Conservation (phyloP, 2,797 vertebrate species). For the Champsocephalus esox region DNA sequence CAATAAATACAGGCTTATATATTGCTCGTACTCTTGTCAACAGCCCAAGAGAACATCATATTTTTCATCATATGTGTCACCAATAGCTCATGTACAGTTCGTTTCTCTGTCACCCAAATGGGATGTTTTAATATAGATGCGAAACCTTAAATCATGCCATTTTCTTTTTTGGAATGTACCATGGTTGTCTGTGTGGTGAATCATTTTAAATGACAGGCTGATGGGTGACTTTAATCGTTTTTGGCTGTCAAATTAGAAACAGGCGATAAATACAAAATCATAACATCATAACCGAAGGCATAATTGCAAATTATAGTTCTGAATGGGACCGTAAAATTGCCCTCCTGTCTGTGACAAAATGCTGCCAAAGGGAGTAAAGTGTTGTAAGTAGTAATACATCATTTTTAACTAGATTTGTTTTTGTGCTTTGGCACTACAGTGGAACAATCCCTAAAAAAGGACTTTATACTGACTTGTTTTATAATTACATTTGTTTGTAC, state of each 20-base stretch:
- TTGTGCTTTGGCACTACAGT: background rate
- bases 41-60: background rate
- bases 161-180: conserved; percentile 15
- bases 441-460: background rate
- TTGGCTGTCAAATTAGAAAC: conserved; percentile 46
- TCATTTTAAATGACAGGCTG: conserved; percentile 64
- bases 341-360: conserved; percentile 61
- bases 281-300: conserved; percentile 59
- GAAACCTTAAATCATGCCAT: conserved; percentile 17
- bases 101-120: conserved; percentile 23
- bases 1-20: conserved; percentile 28
- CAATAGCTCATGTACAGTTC: conserved; percentile 14
- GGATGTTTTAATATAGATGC: conserved; percentile 33
- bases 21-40: conserved; percentile 29
- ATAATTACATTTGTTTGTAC: background rate
- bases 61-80: conserved; percentile 27
- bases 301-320: conserved; percentile 72
- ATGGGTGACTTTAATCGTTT: conserved; percentile 71
- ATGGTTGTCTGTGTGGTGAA: conserved; percentile 45
- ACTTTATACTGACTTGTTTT: background rate
- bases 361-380: conserved; percentile 49
- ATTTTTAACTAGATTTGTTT: conserved; percentile 23
- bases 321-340: conserved; percentile 57
- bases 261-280: conserved; percentile 62
- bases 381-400: conserved; percentile 42